A percentile compares a stretch with the other conserved stretches of the same genome.
phyloP scores from a whole-genome alignment of 2,888 invertebrate genomes.

The Folsomia candida region DNA sequence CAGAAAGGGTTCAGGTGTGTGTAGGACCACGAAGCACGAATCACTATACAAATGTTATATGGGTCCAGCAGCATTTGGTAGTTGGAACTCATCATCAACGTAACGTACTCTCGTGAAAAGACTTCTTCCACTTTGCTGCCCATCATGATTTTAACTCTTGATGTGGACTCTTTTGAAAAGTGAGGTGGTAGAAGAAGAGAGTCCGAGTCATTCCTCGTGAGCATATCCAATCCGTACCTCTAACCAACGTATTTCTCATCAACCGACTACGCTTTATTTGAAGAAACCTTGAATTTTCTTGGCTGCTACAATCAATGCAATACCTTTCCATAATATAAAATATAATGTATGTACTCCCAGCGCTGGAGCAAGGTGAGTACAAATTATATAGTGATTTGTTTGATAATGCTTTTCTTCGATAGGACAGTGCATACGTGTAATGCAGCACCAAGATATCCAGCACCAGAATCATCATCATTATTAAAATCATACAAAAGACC shows the following conservation, averaged over 20 bases:
- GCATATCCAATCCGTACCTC: conserved; percentile 11
- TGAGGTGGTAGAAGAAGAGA: neutral
- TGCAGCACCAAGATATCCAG: conserved; percentile 6
- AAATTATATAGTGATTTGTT: conserved; percentile 4
- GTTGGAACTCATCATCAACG: neutral
- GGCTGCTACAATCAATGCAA: neutral
- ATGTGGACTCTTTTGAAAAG: neutral
- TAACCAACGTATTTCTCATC: conserved; percentile 6
- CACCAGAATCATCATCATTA: conserved; percentile 35
- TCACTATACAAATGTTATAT: neutral
- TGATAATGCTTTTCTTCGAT: neutral
- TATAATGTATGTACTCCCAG: too few species aligned
- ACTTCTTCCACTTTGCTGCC: neutral
- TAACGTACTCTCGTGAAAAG: conserved; percentile 3
- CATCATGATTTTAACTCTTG: neutral
- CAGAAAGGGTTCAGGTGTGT: conserved; percentile 20
- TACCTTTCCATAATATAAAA: conserved; percentile 1
- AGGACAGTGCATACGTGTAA: neutral
- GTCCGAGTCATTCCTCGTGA: conserved; percentile 11
- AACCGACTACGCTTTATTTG: conserved; percentile 1
- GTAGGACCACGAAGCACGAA: neutral
- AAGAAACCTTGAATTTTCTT: conserved; percentile 16
- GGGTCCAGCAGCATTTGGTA: neutral
- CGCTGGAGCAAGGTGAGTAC: neutral
- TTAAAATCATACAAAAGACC: conserved; percentile 30